A percentile compares a stretch with the other conserved stretches of the same genome.
phyloP scores from a whole-genome alignment of 2,797 vertebrate genomes.

The Danio choprae region DNA sequence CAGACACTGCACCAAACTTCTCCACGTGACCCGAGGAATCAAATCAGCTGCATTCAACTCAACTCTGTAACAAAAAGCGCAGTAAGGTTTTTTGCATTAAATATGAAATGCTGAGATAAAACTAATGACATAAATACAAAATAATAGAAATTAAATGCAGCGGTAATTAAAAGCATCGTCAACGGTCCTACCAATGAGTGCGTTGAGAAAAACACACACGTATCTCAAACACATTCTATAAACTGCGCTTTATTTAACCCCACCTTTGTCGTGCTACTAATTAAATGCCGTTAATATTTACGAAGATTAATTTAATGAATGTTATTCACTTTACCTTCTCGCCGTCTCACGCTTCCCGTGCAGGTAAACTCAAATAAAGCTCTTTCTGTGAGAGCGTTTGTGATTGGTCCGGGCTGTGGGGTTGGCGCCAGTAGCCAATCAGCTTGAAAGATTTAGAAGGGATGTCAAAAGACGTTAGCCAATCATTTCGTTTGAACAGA shows the following conservation, averaged over 20 bases:
- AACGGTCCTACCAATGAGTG: not conserved
- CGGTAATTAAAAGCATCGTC: not conserved
- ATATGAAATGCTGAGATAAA: not conserved
- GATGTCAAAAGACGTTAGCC: constrained; percentile 44
- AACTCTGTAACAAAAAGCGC: constrained; percentile 53
- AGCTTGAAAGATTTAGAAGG: not conserved
- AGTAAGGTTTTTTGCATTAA: not conserved
- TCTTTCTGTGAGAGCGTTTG: constrained; percentile 56
- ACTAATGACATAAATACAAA: not conserved
- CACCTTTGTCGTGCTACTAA: not conserved
- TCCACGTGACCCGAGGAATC: constrained; percentile 45
- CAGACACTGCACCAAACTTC: constrained; percentile 42
- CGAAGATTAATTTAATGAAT: not conserved
- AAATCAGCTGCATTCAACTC: constrained; percentile 61
- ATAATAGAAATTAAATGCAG: not conserved
- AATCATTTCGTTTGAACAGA: constrained; percentile 62
- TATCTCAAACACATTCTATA: not conserved
- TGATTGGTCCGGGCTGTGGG: constrained; percentile 69
- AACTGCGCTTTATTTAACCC: not conserved
- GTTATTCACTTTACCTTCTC: not conserved
- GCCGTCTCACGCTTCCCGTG: constrained; percentile 43
- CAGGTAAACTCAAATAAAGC: constrained; percentile 80
- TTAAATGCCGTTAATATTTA: not conserved
- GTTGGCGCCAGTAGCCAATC: constrained; percentile 64
- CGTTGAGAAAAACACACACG: not conserved